Conservation (phyloP, 2,113 vertebrate genomes). For the Calyptommatus sinebrachiatus region DNA sequence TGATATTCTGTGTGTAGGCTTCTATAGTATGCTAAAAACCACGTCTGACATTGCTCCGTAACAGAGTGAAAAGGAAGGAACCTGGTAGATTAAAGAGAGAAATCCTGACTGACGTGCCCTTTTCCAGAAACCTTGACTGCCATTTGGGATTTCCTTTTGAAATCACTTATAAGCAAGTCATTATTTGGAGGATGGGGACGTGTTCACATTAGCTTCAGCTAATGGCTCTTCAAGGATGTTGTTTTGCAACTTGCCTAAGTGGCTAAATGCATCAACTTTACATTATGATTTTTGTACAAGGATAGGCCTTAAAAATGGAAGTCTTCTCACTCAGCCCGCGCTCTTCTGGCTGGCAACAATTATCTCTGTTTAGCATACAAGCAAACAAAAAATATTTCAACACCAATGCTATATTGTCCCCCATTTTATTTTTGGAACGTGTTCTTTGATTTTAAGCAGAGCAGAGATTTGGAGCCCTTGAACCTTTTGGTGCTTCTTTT, state of each 20-base stretch:
- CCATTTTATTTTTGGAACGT: neutral
- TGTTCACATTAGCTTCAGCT: conserved; percentile 26
- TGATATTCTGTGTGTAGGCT: neutral
- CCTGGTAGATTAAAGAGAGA: neutral
- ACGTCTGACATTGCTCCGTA: neutral
- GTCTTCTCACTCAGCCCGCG: conserved; percentile 27
- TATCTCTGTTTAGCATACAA: conserved; percentile 48
- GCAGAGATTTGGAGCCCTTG: conserved; percentile 24
- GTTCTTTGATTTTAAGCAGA: neutral
- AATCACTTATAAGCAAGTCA: conserved; percentile 18
- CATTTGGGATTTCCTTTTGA: conserved; percentile 42
- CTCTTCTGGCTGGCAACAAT: conserved; percentile 55
- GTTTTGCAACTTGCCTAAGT: conserved; percentile 53
- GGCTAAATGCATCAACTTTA: conserved; percentile 57
- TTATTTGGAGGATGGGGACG: conserved; percentile 35
- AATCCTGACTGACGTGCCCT: conserved; percentile 29
- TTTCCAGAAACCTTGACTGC: neutral
- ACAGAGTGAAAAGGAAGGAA: neutral
- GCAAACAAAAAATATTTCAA: conserved; percentile 40
- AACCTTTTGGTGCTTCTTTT: conserved; percentile 3
- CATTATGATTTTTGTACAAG: conserved; percentile 36
- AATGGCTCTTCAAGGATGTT: conserved; percentile 68
- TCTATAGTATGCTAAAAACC: neutral
- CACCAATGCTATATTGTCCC: neutral
- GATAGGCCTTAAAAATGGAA: conserved; percentile 56